Conservation (phyloP, 2,113 vertebrate species). For the Dasyornis broadbenti region DNA sequence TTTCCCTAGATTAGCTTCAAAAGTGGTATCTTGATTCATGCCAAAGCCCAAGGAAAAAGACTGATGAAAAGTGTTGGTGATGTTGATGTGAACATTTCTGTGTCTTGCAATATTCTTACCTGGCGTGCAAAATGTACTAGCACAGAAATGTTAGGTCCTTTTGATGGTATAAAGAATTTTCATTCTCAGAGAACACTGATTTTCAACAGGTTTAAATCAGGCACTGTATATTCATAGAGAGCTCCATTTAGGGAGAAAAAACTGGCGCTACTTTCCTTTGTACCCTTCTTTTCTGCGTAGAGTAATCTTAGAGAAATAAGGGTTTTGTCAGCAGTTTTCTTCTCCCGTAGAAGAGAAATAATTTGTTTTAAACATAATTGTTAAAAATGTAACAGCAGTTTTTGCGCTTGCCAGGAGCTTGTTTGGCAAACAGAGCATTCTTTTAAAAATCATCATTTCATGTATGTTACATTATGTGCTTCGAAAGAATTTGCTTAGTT, state of each 20-base stretch:
- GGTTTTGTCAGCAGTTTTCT: background rate
- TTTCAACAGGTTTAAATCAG: background rate
- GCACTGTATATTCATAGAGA: background rate
- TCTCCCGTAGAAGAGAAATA: background rate
- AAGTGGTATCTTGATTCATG: background rate
- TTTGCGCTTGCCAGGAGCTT: background rate
- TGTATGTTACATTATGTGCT: background rate
- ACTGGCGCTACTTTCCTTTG: background rate
- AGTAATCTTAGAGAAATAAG: background rate
- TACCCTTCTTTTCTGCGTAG: background rate
- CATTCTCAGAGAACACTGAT: background rate
- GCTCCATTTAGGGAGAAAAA: background rate
- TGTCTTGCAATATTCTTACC: background rate
- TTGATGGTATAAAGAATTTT: background rate
- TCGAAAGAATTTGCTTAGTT: background rate
- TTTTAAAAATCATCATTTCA: background rate
- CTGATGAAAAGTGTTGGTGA: background rate
- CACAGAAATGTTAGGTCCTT: background rate
- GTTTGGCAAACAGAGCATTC: background rate
- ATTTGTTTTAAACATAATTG: background rate
- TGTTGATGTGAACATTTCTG: background rate
- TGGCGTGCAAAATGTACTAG: background rate
- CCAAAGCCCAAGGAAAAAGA: background rate
- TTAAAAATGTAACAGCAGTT: background rate
- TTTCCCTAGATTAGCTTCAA: background rate